A percentile compares a stretch with the other conserved stretches of the same genome.
These are phyloP conservation scores for Aldabrachelys gigantea DNA, from an alignment of 2,113 vertebrate species.

Conservation along the genomic window DNA sequence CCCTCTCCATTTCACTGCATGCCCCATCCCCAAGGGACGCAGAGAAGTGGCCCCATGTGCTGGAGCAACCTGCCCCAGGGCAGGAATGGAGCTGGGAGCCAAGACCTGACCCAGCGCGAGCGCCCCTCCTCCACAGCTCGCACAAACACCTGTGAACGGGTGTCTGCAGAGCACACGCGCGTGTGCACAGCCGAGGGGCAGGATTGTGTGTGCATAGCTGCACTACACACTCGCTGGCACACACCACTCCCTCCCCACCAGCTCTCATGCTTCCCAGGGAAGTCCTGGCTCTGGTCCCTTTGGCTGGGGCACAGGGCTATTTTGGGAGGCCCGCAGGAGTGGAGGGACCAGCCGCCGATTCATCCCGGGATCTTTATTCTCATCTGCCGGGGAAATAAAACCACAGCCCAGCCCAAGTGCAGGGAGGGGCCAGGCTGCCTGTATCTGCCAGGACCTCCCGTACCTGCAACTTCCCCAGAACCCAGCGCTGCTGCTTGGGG, in stretches of 20 bases:
- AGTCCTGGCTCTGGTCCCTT: constrained; percentile 67
- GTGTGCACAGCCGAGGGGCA: rapidly evolving
- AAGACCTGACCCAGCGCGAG: neutral
- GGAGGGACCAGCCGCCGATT: neutral
- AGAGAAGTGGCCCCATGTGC: neutral
- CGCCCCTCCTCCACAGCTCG: neutral
- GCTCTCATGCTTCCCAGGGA: constrained; percentile 59
- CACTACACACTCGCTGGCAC: constrained; percentile 4
- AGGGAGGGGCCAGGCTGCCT: constrained; percentile 13
- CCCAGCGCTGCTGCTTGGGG: rapidly evolving
- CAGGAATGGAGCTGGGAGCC: rapidly evolving
- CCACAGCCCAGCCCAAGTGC: constrained; percentile 17
- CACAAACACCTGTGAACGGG: too few relatives aligned
- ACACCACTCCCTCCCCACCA: neutral
- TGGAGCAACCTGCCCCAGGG: rapidly evolving
- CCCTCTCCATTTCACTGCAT: rapidly evolving
- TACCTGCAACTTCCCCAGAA: neutral
- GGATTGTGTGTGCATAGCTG: neutral
- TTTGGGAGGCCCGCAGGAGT: constrained; percentile 63
- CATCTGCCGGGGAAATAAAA: constrained; percentile 34
- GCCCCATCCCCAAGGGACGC: neutral
- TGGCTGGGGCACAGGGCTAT: constrained; percentile 69
- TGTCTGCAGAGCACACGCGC: rapidly evolving
- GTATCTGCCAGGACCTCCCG: constrained; percentile 9
- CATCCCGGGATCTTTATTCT: constrained; percentile 26